Conservation (phyloP, 2,888 invertebrate genomes). For the Pyrrhosoma nymphula region DNA sequence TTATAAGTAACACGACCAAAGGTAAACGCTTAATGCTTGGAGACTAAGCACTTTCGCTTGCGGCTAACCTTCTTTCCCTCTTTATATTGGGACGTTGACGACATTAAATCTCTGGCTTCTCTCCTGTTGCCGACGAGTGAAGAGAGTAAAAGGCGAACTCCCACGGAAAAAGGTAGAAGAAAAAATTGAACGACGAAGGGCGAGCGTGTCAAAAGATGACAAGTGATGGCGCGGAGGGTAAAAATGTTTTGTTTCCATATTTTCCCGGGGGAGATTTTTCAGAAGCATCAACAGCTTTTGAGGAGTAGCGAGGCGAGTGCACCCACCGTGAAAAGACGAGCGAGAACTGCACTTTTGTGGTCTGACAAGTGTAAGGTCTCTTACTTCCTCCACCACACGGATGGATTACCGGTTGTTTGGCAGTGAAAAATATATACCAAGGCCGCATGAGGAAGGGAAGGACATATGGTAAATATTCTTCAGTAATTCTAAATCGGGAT, state of each 20-base stretch:
- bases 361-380: too few species aligned
- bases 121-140: neutral
- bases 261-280: neutral
- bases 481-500: too few species aligned
- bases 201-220: slow-evolving; percentile 25
- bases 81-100: neutral
- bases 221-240: neutral
- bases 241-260: slow-evolving; percentile 12
- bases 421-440: too few species aligned
- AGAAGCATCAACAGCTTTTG: neutral
- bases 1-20: neutral
- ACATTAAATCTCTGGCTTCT: neutral
- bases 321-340: neutral
- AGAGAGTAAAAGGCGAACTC: neutral
- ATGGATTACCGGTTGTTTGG: too few species aligned
- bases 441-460: too few species aligned
- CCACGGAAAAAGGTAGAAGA: neutral
- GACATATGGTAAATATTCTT: too few species aligned
- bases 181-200: neutral
- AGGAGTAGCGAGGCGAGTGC: neutral
- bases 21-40: neutral
- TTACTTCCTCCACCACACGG: too few species aligned
- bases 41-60: neutral
- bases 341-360: too few species aligned
- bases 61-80: neutral